phyloP scores from a whole-genome alignment of 2,888 invertebrate species.

The Formica aserva region DNA sequence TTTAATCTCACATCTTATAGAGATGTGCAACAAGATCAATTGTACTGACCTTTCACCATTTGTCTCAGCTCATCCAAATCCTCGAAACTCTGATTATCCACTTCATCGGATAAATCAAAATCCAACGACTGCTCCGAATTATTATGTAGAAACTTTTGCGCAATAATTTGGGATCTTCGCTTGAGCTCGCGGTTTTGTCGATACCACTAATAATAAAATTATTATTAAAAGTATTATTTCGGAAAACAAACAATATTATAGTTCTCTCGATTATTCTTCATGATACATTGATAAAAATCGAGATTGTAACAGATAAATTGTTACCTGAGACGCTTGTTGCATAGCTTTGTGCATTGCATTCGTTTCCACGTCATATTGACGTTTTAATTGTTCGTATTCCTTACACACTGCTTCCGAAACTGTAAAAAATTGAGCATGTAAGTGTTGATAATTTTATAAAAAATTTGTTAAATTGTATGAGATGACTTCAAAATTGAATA shows the following conservation, averaged over 20 bases:
- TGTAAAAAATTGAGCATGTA: constrained; percentile 71
- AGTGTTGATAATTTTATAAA: background rate
- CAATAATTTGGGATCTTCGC: constrained; percentile 89
- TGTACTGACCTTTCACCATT: constrained; percentile 87
- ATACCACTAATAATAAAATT: constrained; percentile 88
- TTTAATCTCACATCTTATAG: background rate
- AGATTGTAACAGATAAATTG: background rate
- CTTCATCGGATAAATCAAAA: constrained; percentile 81
- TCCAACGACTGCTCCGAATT: constrained; percentile 86
- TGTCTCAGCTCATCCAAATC: constrained; percentile 90
- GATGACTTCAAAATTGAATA: background rate
- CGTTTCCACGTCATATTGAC: constrained; percentile 91
- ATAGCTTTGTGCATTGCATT: constrained; percentile 92
- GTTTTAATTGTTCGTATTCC: constrained; percentile 91
- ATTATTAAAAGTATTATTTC: background rate
- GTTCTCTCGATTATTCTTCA: background rate
- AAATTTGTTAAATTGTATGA: background rate
- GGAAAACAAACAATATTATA: background rate
- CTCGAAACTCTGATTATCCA: constrained; percentile 81
- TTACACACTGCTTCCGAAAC: constrained; percentile 91
- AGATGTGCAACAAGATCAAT: background rate
- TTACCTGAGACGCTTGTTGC: constrained; percentile 88
- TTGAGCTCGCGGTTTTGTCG: constrained; percentile 91
- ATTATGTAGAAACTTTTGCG: constrained; percentile 88
- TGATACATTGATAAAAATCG: background rate